Evolutionary conservation across 2,888 invertebrate genomes (phyloP).

Genomic region (Mechanitis messenoides): DNA sequence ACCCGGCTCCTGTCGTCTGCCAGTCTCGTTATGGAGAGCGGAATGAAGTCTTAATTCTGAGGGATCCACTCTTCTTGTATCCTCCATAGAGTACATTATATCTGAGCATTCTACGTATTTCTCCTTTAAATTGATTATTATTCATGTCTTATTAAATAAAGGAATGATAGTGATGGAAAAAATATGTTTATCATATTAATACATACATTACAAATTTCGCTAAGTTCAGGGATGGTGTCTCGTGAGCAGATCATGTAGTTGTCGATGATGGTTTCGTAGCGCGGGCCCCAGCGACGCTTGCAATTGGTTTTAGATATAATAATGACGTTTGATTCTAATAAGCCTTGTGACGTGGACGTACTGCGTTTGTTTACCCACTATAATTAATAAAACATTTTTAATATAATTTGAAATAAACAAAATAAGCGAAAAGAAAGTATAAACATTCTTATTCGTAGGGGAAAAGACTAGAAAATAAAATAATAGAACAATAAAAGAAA

Average conservation of each 20-base stretch:
- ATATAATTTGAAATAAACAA: no score
- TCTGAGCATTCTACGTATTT: constrained; percentile 66
- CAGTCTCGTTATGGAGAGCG: constrained; percentile 41
- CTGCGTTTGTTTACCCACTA: constrained; percentile 54
- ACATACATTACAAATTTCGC: constrained; percentile 51
- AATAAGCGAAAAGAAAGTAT: no score
- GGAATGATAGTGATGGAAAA: no score
- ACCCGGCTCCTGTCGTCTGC: constrained; percentile 26
- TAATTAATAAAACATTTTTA: constrained; percentile 14
- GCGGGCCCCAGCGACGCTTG: constrained; percentile 58
- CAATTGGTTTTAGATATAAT: constrained; percentile 53
- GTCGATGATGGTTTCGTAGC: constrained; percentile 61
- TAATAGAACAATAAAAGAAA: background rate
- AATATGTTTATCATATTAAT: background rate
- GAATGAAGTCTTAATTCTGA: constrained; percentile 44
- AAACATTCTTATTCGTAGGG: no score
- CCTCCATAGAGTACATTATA: constrained; percentile 52
- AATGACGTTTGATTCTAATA: constrained; percentile 52
- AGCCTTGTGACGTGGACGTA: constrained; percentile 47
- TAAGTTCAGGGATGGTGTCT: constrained; percentile 60
- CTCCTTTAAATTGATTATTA: constrained; percentile 39
- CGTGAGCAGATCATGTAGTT: constrained; percentile 67
- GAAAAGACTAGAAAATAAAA: background rate
- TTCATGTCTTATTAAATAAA: no score
- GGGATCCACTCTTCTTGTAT: constrained; percentile 23